phyloP scores from a whole-genome alignment of 2,113 vertebrate genomes.

The Scomber colias region DNA sequence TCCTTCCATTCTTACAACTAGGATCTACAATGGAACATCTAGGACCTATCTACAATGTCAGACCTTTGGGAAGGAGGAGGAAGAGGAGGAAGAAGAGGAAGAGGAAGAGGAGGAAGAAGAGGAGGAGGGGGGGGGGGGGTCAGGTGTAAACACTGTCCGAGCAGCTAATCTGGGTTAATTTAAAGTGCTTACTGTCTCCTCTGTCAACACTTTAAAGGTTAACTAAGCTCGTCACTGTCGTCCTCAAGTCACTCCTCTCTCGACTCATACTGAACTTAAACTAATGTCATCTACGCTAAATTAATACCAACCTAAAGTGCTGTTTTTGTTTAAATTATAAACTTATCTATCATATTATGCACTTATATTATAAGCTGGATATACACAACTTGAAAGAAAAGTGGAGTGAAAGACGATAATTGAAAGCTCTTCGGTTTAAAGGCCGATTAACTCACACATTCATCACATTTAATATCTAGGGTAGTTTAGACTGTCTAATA shows the following conservation, averaged over 20 bases:
- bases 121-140: too few species aligned
- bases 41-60: too few species aligned
- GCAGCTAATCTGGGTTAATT: neutral
- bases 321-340: neutral
- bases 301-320: too few species aligned
- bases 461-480: neutral
- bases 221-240: neutral
- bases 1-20: too few species aligned
- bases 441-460: neutral
- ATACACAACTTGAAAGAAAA: neutral
- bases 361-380: neutral
- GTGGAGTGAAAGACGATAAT: neutral
- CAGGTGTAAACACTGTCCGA: neutral
- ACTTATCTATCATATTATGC: neutral
- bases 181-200: neutral
- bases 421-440: neutral
- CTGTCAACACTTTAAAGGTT: constrained; percentile 5
- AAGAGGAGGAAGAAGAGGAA: too few species aligned
- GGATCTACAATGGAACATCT: too few species aligned
- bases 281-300: neutral
- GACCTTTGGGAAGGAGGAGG: too few species aligned
- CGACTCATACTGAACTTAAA: neutral
- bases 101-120: too few species aligned
- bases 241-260: neutral
- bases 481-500: too few species aligned